Evolutionary conservation across 2,113 vertebrate species (phyloP), one percentile per base, ranked within the genome.

Genomic region (Brachyhypopomus occidentalis): DNA sequence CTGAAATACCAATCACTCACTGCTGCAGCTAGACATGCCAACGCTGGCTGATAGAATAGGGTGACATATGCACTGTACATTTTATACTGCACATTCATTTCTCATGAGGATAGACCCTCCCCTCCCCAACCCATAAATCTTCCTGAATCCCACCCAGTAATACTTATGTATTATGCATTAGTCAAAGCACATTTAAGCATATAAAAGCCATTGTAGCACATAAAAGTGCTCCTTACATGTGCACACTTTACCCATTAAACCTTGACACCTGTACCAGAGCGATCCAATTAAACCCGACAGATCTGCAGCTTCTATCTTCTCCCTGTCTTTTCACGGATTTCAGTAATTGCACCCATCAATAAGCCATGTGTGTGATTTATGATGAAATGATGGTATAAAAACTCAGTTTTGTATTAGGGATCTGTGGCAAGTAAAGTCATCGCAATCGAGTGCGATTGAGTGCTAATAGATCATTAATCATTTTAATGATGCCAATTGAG

Each of bases 141-240:
- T 87, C 83, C 88, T 70, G 71, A 76, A 86, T 84, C 84, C 75
- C 81, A 85, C 80, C 77, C 83, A 71, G 86, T 90, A 85, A 89
- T 82, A 45, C 82, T 90, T 89, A 92, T 91, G 85, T 84, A 92
- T 91, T 79, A 87, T 84, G 81, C 62, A 84, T 69, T 78, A 41
- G 23, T 27, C 16, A 58, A 34, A 55, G 25, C 38, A 75, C 41
- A 71, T 74, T 67, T 59, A 72, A 82, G 16, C 73, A 27, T 52
- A 58, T 27, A 77, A 19, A 70, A 69, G 70, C 62, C 60, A 74
- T 74, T 34, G 71, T 72, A 48, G 16, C n/a, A 23, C 8, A 8
- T 41, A 41, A n/a, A 45, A 23, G 7, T 41, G 41, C 41, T 41
- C 41, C 9, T 52, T 14, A 14, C 9, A 52, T 12, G 12, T 14